phyloP scores from a whole-genome alignment of 2,113 vertebrate species.

The Neogobius melanostomus region DNA sequence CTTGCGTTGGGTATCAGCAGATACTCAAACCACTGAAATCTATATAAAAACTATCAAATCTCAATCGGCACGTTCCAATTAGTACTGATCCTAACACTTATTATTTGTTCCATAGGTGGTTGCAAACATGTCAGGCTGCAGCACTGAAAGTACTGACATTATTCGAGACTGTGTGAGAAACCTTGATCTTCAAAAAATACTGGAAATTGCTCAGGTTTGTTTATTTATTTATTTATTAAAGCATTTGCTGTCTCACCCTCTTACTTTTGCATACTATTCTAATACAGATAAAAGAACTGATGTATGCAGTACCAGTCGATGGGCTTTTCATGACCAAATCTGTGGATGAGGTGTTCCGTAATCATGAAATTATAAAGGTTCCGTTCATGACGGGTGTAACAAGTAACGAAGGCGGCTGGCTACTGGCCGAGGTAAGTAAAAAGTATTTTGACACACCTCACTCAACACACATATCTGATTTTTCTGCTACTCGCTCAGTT shows the following conservation, averaged over 20 bases:
- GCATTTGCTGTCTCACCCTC: neutral
- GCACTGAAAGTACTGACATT: conserved; percentile 62
- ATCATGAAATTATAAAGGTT: conserved; percentile 39
- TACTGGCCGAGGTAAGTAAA: conserved; percentile 36
- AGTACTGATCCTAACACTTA: neutral
- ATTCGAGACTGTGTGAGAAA: conserved; percentile 69
- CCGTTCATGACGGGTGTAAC: conserved; percentile 63
- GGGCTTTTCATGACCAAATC: conserved; percentile 52
- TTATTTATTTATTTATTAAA: neutral
- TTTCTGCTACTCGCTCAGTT: conserved; percentile 29
- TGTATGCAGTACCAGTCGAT: conserved; percentile 13
- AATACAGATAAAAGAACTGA: neutral
- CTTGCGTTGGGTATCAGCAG: too few species aligned
- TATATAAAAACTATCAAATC: too few species aligned
- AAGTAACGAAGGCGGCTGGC: conserved; percentile 55
- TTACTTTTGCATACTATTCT: conserved; percentile 12
- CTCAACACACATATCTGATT: neutral
- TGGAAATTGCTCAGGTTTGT: conserved; percentile 29
- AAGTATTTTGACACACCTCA: neutral
- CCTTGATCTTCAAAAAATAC: conserved; percentile 42
- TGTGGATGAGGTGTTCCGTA: conserved; percentile 34
- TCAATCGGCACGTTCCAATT: neutral
- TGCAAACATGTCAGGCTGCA: conserved; percentile 72
- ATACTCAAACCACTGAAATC: too few species aligned
- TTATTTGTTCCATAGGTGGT: conserved; percentile 48